A percentile compares a stretch with the other conserved stretches of the same genome.
Evolutionary conservation across 2,113 vertebrate species (phyloP).

Genomic region (Orthonyx spaldingii): DNA sequence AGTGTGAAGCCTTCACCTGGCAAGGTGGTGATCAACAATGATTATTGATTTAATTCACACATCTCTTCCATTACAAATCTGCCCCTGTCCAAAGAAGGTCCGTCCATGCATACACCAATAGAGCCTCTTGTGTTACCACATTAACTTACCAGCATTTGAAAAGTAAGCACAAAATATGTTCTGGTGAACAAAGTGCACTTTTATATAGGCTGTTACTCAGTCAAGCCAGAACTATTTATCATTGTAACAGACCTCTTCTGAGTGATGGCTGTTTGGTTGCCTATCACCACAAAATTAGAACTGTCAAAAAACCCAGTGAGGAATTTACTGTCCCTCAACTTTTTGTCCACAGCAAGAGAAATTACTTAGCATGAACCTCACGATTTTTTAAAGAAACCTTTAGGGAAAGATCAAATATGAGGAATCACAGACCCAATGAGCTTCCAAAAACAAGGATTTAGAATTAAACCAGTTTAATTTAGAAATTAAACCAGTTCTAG

Average conservation of each 20-base stretch:
- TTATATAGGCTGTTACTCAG: background rate
- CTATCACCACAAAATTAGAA: background rate
- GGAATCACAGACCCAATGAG: background rate
- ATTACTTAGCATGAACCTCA: background rate
- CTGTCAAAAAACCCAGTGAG: background rate
- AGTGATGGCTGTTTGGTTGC: background rate
- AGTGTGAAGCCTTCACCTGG: background rate
- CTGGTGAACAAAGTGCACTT: background rate
- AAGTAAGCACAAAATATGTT: background rate
- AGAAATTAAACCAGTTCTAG: background rate
- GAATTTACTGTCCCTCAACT: background rate
- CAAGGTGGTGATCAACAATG: background rate
- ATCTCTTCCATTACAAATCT: background rate
- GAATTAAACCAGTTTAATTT: background rate
- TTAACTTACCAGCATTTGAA: background rate
- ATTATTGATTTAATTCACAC: background rate
- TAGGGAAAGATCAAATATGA: background rate
- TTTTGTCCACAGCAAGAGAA: background rate
- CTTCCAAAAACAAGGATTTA: background rate
- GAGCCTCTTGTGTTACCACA: background rate
- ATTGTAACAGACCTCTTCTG: background rate
- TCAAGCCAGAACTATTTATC: background rate
- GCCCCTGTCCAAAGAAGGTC: background rate
- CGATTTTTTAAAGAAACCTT: background rate
- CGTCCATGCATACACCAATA: background rate